phyloP scores from a whole-genome alignment of 2,888 invertebrate species.

The Drosophila peninsularis region DNA sequence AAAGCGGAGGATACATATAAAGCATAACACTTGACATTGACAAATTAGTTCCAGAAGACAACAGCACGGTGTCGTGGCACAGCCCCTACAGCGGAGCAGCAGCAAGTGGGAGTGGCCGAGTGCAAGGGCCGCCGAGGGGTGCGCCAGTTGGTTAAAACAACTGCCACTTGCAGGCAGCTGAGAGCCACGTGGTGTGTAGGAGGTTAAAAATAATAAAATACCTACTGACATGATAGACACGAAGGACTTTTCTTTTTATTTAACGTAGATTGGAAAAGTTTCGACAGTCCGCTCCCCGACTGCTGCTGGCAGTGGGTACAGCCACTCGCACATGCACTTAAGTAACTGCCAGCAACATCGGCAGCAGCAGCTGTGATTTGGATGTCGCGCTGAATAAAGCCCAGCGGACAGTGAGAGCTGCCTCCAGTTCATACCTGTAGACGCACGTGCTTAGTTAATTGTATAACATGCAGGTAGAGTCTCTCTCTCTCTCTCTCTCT shows the following conservation, averaged over 20 bases:
- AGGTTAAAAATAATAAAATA: slow-evolving; percentile 80
- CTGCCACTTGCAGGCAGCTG: slow-evolving; percentile 30
- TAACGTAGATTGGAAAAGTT: slow-evolving; percentile 82
- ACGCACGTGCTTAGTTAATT: slow-evolving; percentile 67
- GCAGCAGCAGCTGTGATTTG: slow-evolving; percentile 65
- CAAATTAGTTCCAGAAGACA: slow-evolving; percentile 82
- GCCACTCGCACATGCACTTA: slow-evolving; percentile 62
- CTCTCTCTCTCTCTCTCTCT: slow-evolving; percentile 4
- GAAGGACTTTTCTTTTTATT: slow-evolving; percentile 80
- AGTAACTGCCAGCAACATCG: slow-evolving; percentile 54
- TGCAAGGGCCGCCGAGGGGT: not conserved
- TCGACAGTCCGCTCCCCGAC: slow-evolving; percentile 59
- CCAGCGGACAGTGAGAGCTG: slow-evolving; percentile 7
- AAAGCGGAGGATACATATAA: slow-evolving; percentile 40
- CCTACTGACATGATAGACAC: slow-evolving; percentile 81
- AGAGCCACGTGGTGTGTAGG: slow-evolving; percentile 25
- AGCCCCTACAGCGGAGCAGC: not conserved
- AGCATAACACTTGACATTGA: slow-evolving; percentile 83
- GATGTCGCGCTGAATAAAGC: slow-evolving; percentile 27
- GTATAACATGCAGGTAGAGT: slow-evolving; percentile 45
- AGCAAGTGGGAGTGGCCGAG: not conserved
- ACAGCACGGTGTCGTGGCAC: slow-evolving; percentile 31
- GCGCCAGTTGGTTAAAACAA: slow-evolving; percentile 57
- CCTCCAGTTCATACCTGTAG: slow-evolving; percentile 16
- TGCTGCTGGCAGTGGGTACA: slow-evolving; percentile 6